Conservation (phyloP, 1,140 invertebrate genomes). For the Philopotamus ludificatus region DNA sequence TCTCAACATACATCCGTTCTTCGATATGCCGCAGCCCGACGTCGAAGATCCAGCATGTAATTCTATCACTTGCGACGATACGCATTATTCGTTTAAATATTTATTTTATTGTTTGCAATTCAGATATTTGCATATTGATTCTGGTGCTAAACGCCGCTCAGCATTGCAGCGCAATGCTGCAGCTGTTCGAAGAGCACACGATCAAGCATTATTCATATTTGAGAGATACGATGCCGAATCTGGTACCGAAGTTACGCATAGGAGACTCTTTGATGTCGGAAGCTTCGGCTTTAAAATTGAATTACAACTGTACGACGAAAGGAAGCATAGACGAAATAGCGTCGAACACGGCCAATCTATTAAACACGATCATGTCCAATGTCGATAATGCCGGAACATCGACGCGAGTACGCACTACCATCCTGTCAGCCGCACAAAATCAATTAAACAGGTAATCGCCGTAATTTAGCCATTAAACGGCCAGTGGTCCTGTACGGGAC, state of each 20-base stretch:
- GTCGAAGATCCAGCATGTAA: constrained; percentile 93
- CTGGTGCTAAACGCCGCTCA: constrained; percentile 93
- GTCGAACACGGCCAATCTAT: constrained; percentile 59
- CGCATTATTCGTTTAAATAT: constrained; percentile 21
- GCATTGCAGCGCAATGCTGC: constrained; percentile 85
- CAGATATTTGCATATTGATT: constrained; percentile 88
- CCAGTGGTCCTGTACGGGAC: no score
- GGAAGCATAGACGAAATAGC: constrained; percentile 49
- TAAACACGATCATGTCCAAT: constrained; percentile 71
- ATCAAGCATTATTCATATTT: constrained; percentile 92
- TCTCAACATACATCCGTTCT: constrained; percentile 92
- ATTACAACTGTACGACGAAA: constrained; percentile 42
- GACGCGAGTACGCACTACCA: constrained; percentile 60
- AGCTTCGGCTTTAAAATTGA: constrained; percentile 41
- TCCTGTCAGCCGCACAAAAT: constrained; percentile 70
- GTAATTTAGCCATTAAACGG: no score
- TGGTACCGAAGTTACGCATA: constrained; percentile 84
- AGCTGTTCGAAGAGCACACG: constrained; percentile 89
- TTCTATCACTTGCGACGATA: constrained; percentile 50
- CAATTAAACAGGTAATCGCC: constrained; percentile 62
- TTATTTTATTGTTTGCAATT: constrained; percentile 23
- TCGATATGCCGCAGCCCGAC: constrained; percentile 93
- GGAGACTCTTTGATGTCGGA: constrained; percentile 36
- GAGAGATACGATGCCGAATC: constrained; percentile 87
- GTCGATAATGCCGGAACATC: constrained; percentile 66